Percentiles rank a stretch among this genome's conserved stretches.
Conservation (phyloP, 35 echinoderm and acorn worm genomes). For the Chiridota heheva region DNA sequence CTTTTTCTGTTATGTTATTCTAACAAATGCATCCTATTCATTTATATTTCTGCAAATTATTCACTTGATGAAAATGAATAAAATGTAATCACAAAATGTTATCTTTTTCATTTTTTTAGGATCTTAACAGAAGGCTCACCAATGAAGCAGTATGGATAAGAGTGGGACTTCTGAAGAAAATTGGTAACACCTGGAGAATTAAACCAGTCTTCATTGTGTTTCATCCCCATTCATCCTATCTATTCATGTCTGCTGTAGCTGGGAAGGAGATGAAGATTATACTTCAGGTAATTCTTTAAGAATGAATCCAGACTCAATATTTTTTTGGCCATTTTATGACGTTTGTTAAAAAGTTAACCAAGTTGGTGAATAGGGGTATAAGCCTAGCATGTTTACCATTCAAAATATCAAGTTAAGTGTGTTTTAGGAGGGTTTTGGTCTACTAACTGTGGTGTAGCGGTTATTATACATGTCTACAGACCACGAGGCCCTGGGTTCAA, state of each 20-base stretch:
- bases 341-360: not conserved
- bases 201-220: conserved; percentile 40
- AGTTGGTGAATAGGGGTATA: not conserved
- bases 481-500: too few species aligned
- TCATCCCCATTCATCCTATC: conserved; percentile 30
- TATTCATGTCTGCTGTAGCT: not conserved
- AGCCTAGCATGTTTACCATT: not conserved
- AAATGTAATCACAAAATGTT: too few species aligned
- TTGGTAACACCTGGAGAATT: not conserved
- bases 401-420: not conserved
- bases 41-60: too few species aligned
- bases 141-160: conserved; percentile 27
- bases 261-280: conserved; percentile 18
- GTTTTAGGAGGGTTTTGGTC: not conserved
- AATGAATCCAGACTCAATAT: not conserved
- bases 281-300: conserved; percentile 22
- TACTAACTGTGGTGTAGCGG: too few species aligned
- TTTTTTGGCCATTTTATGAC: not conserved
- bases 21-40: too few species aligned
- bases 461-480: too few species aligned
- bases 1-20: too few species aligned
- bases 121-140: conserved; percentile 20
- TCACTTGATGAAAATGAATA: too few species aligned
- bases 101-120: not conserved
- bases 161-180: conserved; percentile 11